Evolutionary conservation across 1,140 invertebrate genomes (phyloP).

Genomic region (Drosophila nannoptera): DNA sequence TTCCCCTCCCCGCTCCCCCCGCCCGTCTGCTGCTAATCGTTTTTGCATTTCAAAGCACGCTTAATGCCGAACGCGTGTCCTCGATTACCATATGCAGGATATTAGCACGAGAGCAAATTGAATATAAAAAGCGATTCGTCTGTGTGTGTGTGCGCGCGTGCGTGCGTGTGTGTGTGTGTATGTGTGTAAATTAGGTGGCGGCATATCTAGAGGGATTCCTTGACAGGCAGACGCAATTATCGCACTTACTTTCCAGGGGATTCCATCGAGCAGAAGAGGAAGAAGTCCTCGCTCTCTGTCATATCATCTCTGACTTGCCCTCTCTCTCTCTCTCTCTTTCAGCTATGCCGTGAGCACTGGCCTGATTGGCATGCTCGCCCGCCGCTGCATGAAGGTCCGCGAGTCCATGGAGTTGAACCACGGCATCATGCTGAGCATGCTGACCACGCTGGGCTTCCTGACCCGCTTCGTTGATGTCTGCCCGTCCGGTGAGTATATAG

Average conservation of each 20-base stretch:
- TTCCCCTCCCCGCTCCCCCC: not conserved
- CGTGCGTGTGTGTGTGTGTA: not conserved
- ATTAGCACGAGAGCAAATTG: slow-evolving; percentile 5
- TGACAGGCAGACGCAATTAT: not conserved
- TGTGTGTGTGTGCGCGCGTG: not conserved
- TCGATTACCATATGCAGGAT: slow-evolving; percentile 71
- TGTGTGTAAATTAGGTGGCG: not conserved
- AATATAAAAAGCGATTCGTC: not conserved
- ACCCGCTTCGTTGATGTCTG: slow-evolving; percentile 77
- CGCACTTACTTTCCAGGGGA: not conserved
- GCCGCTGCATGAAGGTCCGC: slow-evolving; percentile 73
- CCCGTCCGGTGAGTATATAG: slow-evolving; percentile 64
- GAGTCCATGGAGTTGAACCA: slow-evolving; percentile 76
- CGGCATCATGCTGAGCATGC: slow-evolving; percentile 70
- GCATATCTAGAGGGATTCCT: not conserved
- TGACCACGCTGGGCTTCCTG: slow-evolving; percentile 76
- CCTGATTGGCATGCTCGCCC: slow-evolving; percentile 70
- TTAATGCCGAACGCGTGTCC: slow-evolving; percentile 68
- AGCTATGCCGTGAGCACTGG: slow-evolving; percentile 77
- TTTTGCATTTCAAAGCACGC: slow-evolving; percentile 62
- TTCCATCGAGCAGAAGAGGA: not conserved
- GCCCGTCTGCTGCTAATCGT: slow-evolving; percentile 54
- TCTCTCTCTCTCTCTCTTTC: not conserved
- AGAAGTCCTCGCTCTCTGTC: not conserved
- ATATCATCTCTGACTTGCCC: not conserved